Base-by-base conservation (phyloP, 2,888 invertebrate genomes). In the Cephus spinipes region DNA sequence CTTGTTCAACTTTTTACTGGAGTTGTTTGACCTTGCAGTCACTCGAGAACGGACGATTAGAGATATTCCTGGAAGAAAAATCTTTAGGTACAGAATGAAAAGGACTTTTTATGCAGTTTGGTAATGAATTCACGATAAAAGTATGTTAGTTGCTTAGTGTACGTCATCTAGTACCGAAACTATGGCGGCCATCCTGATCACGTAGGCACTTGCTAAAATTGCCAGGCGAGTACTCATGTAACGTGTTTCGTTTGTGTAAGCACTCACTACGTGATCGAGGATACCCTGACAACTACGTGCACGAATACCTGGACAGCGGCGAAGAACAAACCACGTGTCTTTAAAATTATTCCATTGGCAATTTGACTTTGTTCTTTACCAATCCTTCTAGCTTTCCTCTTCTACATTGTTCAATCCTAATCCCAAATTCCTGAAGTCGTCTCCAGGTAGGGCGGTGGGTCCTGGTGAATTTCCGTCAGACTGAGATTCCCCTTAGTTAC, bases 181-280 rank as follows among this genome's bases (percentile, higher is more conserved):
- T 55, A 55, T 55, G 55, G 55, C 23, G 23, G 23, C 55, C 55
- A 55, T 55, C 83, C 87, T 84, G 85, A 85, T 88, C 88, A 88
- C 88, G 88, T 88, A 87, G 83, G 80, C 80, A 81, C 82, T 84
- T 85, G 84, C 84, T 83, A 84, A 86, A 86, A 86, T 85, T 83
- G 79, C 83, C 55, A 55, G 80, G 84, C 81, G 83, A 81, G 86
- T 81, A 82, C 85, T 79, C 81, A 83, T 85, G 55, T 85, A 87
- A 87, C 88, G 88, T 88, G 88, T 87, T 85, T 87, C 86, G 88
- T 85, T 88, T 88, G 85, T 87, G 86, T 87, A 88, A 88, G 87
- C 86, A 86, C 83, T 83, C 82, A 81, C 23, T 87, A 87, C 88
- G 88, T 88, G 88, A 87, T 86, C 85, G 87, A 86, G 84, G 82